Evolutionary conservation across 2,113 vertebrate genomes (phyloP), one percentile per base, ranked within the genome.

Genomic region (Hyla sarda): DNA sequence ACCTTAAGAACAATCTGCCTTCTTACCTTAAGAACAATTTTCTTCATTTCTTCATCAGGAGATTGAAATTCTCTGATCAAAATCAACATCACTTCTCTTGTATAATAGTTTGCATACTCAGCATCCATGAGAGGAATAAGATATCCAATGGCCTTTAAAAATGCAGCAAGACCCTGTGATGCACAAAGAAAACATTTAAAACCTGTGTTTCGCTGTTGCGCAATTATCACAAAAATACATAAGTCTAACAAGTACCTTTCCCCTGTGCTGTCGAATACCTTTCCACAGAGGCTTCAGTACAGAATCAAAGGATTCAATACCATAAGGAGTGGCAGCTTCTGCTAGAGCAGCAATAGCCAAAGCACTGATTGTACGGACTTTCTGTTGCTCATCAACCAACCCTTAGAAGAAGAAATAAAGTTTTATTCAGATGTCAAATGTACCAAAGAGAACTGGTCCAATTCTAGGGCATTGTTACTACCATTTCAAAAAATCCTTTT

Each of bases 21-120:
- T 21, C 7, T 0, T 90, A 98, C 98, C 97, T 99, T 99, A 13
- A 99, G 92, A 0, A 99, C 98, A 83, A 99, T 99, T 93, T 99
- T 99, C 86, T 99, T 99, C 98, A 99, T 99, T 89, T 99, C 98
- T 93, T 99, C 98, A 82, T 99, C 98, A 41, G 98, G 98, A 88
- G 98, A 99, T 72, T 99, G 98, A 90, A 99, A 99, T 94, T 99
- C 98, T 95, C 98, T 92, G 92, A 99, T 99, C 87, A 99, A 98
- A 92, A 99, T 99, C 73, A 99, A 87, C 98, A 99, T 99, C 90
- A 99, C 98, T 93, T 99, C 98, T 86, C 98, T 95, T 89, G 98
- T 99, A 88, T 99, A 99, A 89, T 99, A 99, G 94, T 99, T 99
- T 9, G 98, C 98, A 83, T 99, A 99, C 85, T 99, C 98, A 0